Evolutionary conservation across 2,888 invertebrate genomes (phyloP).

Genomic region (Tipula vernalis): DNA sequence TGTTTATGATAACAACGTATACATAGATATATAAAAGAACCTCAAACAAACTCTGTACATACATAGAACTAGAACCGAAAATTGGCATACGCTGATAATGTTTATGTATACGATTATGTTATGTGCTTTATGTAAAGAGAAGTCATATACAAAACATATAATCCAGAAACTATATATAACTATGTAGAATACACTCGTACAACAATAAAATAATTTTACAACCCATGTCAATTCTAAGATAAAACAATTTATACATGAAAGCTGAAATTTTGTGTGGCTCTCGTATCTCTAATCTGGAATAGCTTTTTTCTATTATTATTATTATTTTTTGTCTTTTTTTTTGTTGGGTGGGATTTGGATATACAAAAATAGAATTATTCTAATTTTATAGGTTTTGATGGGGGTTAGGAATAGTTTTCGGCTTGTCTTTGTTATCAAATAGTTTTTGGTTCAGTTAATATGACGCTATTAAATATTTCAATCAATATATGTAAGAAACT

Average conservation of each 20-base stretch:
- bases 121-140: neutral
- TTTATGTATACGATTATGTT: neutral
- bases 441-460: too few species aligned
- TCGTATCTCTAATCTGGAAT: neutral
- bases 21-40: neutral
- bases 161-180: neutral
- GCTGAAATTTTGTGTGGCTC: neutral
- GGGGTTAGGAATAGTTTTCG: neutral
- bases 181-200: neutral
- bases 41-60: neutral
- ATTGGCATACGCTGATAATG: neutral
- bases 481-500: too few species aligned
- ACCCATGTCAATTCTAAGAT: neutral
- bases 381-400: neutral
- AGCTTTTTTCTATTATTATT: neutral
- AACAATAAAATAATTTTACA: neutral
- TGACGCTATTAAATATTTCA: too few species aligned
- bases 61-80: neutral
- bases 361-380: neutral
- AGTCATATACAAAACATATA: neutral
- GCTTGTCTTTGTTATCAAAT: too few species aligned
- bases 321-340: neutral
- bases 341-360: neutral
- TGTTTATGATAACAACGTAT: neutral
- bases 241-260: neutral